These are phyloP conservation scores for Panonychus citri DNA, from an alignment of 1,140 invertebrate species.

Conservation along the genomic window DNA sequence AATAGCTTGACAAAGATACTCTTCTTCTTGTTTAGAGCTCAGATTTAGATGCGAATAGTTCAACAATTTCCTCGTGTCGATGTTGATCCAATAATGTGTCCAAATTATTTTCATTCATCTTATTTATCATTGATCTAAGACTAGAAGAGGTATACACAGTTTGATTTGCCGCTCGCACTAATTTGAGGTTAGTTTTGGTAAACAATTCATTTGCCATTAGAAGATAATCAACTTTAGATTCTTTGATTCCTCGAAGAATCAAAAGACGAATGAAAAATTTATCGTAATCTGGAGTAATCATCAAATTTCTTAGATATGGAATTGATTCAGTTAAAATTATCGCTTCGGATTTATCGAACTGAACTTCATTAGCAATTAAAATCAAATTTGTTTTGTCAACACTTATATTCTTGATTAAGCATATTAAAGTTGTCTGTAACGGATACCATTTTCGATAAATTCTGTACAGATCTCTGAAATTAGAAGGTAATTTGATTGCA, in stretches of 20 bases:
- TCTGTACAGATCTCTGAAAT: conserved; percentile 3
- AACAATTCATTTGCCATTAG: neutral
- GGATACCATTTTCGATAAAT: conserved; percentile 4
- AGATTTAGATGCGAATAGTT: conserved; percentile 5
- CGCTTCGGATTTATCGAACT: conserved; percentile 2
- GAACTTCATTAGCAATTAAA: conserved; percentile 8
- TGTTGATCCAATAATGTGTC: neutral
- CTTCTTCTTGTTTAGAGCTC: conserved; percentile 5
- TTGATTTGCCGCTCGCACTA: conserved; percentile 5
- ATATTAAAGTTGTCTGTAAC: neutral
- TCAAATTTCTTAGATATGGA: neutral
- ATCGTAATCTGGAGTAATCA: neutral
- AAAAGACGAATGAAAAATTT: conserved; percentile 7
- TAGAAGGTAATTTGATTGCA: neutral
- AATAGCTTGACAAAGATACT: conserved; percentile 6
- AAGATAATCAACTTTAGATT: conserved; percentile 4
- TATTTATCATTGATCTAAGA: conserved; percentile 4
- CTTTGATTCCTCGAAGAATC: conserved; percentile 5
- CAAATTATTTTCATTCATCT: neutral
- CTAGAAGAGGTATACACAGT: neutral
- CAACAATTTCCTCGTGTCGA: conserved; percentile 6
- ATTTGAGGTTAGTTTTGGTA: neutral
- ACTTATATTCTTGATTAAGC: conserved; percentile 1
- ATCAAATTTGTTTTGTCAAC: neutral
- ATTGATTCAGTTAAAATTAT: conserved; percentile 4